Evolutionary conservation across 2,113 vertebrate genomes (phyloP).

Genomic region (Osmerus mordax): DNA sequence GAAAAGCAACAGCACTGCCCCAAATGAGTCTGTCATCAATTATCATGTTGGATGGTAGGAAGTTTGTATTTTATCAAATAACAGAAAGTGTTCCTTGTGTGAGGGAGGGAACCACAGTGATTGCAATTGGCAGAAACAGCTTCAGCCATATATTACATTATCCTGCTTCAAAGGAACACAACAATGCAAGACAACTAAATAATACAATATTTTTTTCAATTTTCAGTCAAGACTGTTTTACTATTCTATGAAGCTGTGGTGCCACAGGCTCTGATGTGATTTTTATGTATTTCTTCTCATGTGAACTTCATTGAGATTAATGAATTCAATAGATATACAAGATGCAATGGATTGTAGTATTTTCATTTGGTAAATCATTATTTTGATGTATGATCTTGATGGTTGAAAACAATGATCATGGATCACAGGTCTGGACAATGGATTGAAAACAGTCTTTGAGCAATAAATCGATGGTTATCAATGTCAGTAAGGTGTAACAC

Average conservation of each 20-base stretch:
- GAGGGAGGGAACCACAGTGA: not conserved
- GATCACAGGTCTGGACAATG: too few species aligned
- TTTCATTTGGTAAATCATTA: too few species aligned
- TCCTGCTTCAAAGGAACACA: slow-evolving; percentile 28
- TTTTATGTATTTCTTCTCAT: not conserved
- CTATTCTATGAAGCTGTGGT: not conserved
- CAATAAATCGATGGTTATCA: not conserved
- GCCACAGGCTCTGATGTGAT: slow-evolving; percentile 13
- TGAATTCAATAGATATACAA: not conserved
- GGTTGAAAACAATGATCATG: too few species aligned
- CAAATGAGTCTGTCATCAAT: too few species aligned
- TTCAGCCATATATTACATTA: slow-evolving; percentile 16
- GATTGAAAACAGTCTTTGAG: too few species aligned
- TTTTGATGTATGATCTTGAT: too few species aligned
- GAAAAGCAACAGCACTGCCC: too few species aligned
- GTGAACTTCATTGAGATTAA: slow-evolving; percentile 10
- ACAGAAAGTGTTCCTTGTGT: too few species aligned
- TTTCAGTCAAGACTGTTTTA: slow-evolving; percentile 13
- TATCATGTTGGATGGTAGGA: too few species aligned
- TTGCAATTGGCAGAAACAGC: not conserved
- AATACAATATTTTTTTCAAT: slow-evolving; percentile 29
- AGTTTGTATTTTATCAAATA: too few species aligned
- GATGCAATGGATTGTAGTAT: too few species aligned
- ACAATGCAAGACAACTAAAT: slow-evolving; percentile 28
- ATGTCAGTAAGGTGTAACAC: too few species aligned